Evolutionary conservation across 2,888 invertebrate genomes (phyloP), one percentile per base, ranked within the genome.

Genomic region (Gandaritis pyraliata): DNA sequence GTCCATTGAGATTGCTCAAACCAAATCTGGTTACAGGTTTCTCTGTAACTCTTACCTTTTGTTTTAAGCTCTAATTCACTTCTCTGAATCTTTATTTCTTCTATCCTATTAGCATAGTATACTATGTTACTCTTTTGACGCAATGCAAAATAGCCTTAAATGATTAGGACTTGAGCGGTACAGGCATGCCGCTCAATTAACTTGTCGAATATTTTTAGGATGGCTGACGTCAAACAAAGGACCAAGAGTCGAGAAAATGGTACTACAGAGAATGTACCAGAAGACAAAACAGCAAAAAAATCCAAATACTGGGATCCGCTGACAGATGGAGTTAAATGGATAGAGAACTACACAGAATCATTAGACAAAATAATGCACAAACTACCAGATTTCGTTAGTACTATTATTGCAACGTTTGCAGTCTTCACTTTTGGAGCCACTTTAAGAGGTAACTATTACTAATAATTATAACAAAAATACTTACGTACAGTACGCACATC

Each of bases 351-450:
- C 70, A 86, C 91, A 13, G 88, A 90, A 0, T 80, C 81, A 1
- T 67, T 95, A 29, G 93, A 94, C 53, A 93, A 90, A 63, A 85
- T 93, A 70, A 95, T 94, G 83, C 84, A 87, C 30, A 89, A 86
- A 65, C 56, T 95, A 5, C 95, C 95, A 0, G 88, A 90, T 5
- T 91, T 89, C 63, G 74, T 94, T 5, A 90, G 89, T 29, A 91
- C 92, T 2, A 81, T 93, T 54, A 85, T 95, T 12, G 94, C 94
- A 0, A 94, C 94, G 0, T 72, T 94, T 0, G 94, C 94, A 0
- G 87, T 95, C 18, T 95, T 95, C 75, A 86, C 93, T 12, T 87
- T 95, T 46, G 95, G 95, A 52, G 88, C 94, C 10, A 94, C 94
- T 0, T 85, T 95, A 41, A 92, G 94, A 88, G 95, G 95, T 95